Conservation (phyloP, 2,113 vertebrate species). For the Myotis yumanensis region DNA sequence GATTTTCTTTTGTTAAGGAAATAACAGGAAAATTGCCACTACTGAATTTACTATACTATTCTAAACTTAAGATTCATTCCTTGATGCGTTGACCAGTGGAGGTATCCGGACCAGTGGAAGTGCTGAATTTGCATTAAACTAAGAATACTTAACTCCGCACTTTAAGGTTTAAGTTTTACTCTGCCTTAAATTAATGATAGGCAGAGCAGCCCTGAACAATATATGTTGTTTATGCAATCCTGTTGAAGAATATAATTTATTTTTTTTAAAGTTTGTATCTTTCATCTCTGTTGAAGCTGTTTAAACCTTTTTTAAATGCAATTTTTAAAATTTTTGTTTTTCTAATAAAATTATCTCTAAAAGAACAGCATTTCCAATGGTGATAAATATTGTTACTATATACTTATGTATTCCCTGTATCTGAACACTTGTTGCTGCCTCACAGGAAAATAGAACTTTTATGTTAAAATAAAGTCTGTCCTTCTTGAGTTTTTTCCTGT, state of each 20-base stretch:
- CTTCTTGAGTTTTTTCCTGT: slow-evolving; percentile 74
- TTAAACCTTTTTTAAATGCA: slow-evolving; percentile 72
- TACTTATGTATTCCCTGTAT: slow-evolving; percentile 69
- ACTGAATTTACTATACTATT: slow-evolving; percentile 44
- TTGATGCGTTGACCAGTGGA: not conserved
- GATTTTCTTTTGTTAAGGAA: slow-evolving; percentile 60
- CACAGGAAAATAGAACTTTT: slow-evolving; percentile 75
- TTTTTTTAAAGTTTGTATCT: slow-evolving; percentile 67
- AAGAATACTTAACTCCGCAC: slow-evolving; percentile 54
- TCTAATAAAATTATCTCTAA: slow-evolving; percentile 54
- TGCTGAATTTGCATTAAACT: slow-evolving; percentile 65
- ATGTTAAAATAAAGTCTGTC: slow-evolving; percentile 82
- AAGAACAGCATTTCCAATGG: slow-evolving; percentile 61
- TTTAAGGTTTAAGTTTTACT: slow-evolving; percentile 71
- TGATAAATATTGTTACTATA: slow-evolving; percentile 67
- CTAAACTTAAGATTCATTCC: slow-evolving; percentile 59
- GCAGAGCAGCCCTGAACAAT: slow-evolving; percentile 66
- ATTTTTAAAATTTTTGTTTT: slow-evolving; percentile 64
- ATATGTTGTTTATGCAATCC: slow-evolving; percentile 73
- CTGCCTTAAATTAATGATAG: slow-evolving; percentile 49
- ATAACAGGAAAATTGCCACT: slow-evolving; percentile 53
- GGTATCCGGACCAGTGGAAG: not conserved
- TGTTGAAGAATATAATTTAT: slow-evolving; percentile 73
- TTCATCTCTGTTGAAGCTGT: slow-evolving; percentile 64
- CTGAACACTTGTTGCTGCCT: slow-evolving; percentile 72